These are phyloP conservation scores for Vulpes ferrilata DNA, from an alignment of 2,113 vertebrate species.

Conservation along the genomic window DNA sequence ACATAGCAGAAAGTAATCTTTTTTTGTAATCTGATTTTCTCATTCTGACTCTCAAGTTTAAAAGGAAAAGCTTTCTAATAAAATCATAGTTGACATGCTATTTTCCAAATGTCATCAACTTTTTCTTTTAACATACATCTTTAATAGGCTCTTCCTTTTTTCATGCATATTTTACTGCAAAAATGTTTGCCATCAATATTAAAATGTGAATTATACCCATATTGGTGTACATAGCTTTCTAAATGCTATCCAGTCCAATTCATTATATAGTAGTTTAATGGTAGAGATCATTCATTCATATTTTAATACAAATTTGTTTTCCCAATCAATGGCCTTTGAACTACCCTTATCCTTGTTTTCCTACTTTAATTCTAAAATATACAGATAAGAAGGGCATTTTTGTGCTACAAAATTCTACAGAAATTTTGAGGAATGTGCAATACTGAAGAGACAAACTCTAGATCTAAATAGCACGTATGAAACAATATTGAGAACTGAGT, in stretches of 20 bases:
- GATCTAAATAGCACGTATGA: background rate
- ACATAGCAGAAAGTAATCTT: conserved; percentile 25
- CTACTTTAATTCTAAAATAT: background rate
- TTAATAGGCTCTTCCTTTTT: conserved; percentile 81
- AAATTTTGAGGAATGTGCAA: background rate
- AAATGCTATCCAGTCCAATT: conserved; percentile 76
- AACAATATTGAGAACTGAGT: background rate
- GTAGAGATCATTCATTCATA: conserved; percentile 52
- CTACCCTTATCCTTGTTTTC: background rate
- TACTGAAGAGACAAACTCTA: background rate
- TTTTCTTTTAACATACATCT: conserved; percentile 79
- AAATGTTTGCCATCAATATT: conserved; percentile 85
- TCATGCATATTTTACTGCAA: conserved; percentile 81
- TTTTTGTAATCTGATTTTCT: conserved; percentile 75
- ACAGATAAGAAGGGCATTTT: background rate
- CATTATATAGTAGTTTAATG: conserved; percentile 74
- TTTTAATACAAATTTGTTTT: conserved; percentile 74
- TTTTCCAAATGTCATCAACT: conserved; percentile 77
- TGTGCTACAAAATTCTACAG: background rate
- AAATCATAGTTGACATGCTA: conserved; percentile 68
- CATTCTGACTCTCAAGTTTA: conserved; percentile 71
- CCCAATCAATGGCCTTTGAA: background rate
- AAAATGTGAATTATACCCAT: conserved; percentile 78
- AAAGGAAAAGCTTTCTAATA: conserved; percentile 73
- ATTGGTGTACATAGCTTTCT: conserved; percentile 72